A percentile compares a stretch with the other conserved stretches of the same genome.
These are phyloP conservation scores for Stichopus chloronotus DNA, from an alignment of 35 echinoderm and acorn worm genomes.

Conservation along the genomic window DNA sequence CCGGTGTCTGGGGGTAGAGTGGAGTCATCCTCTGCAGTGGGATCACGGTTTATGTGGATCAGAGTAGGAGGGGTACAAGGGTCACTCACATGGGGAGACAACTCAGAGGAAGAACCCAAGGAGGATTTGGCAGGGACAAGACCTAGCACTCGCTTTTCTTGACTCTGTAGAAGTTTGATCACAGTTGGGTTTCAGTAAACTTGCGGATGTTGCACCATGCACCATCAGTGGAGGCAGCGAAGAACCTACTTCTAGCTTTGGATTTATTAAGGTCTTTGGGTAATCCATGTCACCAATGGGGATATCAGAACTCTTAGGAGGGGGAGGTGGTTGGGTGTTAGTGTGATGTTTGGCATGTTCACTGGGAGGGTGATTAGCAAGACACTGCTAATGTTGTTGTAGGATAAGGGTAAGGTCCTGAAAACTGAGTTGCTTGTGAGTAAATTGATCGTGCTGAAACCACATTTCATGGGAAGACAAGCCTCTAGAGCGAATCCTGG, in stretches of 20 bases:
- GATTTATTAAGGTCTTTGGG: slow-evolving; percentile 68
- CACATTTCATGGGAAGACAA: slow-evolving; percentile 74
- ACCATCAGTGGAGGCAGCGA: slow-evolving; percentile 66
- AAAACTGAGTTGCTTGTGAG: slow-evolving; percentile 64
- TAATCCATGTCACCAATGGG: slow-evolving; percentile 64
- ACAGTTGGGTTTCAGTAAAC: slow-evolving; percentile 62
- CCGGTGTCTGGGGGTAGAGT: not conserved
- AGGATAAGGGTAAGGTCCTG: slow-evolving; percentile 56
- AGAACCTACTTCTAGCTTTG: slow-evolving; percentile 35
- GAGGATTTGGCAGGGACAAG: not conserved
- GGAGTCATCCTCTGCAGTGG: not conserved
- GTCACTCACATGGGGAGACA: not conserved
- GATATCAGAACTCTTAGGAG: slow-evolving; percentile 7
- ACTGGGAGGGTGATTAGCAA: slow-evolving; percentile 59
- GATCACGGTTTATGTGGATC: not conserved
- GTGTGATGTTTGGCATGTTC: slow-evolving; percentile 31
- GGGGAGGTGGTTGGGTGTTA: not conserved
- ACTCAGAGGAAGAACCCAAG: not conserved
- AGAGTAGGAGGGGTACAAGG: slow-evolving; percentile 5
- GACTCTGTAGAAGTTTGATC: slow-evolving; percentile 56
- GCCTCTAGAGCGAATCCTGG: slow-evolving; percentile 53
- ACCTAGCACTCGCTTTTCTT: slow-evolving; percentile 57
- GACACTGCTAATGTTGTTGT: slow-evolving; percentile 41
- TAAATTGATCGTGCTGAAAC: slow-evolving; percentile 76
- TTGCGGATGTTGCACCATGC: slow-evolving; percentile 58